Base-by-base conservation (phyloP, 2,113 vertebrate species). In the Pterocles gutturalis region DNA sequence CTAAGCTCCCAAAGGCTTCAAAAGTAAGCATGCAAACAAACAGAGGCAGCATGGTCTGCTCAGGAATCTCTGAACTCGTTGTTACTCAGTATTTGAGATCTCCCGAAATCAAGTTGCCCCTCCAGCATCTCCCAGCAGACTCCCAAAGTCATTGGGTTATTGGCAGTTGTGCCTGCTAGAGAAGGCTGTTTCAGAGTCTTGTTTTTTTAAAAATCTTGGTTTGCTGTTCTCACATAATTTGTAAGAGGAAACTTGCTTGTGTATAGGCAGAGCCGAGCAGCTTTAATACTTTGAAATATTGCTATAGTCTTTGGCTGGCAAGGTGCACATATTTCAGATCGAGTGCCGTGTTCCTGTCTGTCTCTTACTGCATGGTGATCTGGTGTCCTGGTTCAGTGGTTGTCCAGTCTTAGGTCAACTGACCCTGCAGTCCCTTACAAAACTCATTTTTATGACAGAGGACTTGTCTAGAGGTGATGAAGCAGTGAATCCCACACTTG, bases 21-120 rank as follows among this genome's bases (percentile, higher is more conserved):
- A 1, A 65, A 79, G 16, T 65, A 41, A 80, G 20, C 34, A 19
- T 0, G 0, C 26, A 48, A 31, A 21, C 53, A 48, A 4, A 20
- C 38, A 53, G 49, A 45, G 43, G 3, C 13, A 9, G 26, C 49
- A 17, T 17, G 34, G 13, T 58, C 43, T 69, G 57, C 22, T 71
- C 21, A 21, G 31, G 16, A 54, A 9, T 57, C 45, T 65, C 36
- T 79, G n/a, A 79, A 14, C 22, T 58, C 45, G 6, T 33, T 33
- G 16, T 20, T 79, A 2, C 5, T n/a, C 26, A 36, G 34, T 65
- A 31, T 64, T 79, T 46, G n/a, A 62, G 53, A 38, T 24, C 7
- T 67, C 7, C 53, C 46, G 69, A 73, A 83, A 38, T 58, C 19
- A 46, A 33, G 20, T 29, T 83, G n/a, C 13, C 24, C 17, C 69